Percentiles rank a stretch among this genome's conserved stretches.
Evolutionary conservation across 2,888 invertebrate species (phyloP).

Genomic region (Erebia palarica): DNA sequence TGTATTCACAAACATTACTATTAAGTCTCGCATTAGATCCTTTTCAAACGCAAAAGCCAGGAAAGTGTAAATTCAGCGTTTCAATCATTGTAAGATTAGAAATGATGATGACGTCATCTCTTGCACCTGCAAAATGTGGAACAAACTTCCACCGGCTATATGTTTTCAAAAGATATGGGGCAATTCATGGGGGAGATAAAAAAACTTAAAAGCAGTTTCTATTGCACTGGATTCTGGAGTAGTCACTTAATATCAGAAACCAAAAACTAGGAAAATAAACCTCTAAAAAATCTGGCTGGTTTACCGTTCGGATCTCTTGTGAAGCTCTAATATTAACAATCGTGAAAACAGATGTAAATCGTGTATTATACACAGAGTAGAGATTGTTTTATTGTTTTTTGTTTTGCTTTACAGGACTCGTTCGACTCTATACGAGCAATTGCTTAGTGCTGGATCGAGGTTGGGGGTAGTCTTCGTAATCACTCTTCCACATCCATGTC

Average conservation of each 20-base stretch:
- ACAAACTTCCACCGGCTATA: too few relatives aligned
- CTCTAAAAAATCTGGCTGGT: background rate
- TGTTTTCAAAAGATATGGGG: too few relatives aligned
- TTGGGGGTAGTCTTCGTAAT: slow-evolving; percentile 50
- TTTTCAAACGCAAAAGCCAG: background rate
- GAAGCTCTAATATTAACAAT: background rate
- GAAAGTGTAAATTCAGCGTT: background rate
- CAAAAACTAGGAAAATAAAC: background rate
- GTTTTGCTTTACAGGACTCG: slow-evolving; percentile 29
- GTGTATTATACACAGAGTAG: slow-evolving; percentile 42
- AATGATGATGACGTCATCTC: too few relatives aligned
- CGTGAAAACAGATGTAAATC: slow-evolving; percentile 3
- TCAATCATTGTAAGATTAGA: background rate
- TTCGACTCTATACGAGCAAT: slow-evolving; percentile 44
- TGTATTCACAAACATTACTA: background rate
- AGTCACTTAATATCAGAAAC: too few relatives aligned
- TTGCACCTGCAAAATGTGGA: too few relatives aligned
- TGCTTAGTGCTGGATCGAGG: slow-evolving; percentile 51
- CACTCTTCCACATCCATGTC: slow-evolving; percentile 81
- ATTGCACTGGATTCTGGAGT: too few relatives aligned
- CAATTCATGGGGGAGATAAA: too few relatives aligned
- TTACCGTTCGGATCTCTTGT: background rate
- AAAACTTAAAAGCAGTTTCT: too few relatives aligned
- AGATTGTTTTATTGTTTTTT: slow-evolving; percentile 29
- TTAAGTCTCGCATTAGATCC: background rate